Evolutionary conservation across 2,888 invertebrate genomes (phyloP), one percentile per base, ranked within the genome.

Genomic region (Sesia bembeciformis): DNA sequence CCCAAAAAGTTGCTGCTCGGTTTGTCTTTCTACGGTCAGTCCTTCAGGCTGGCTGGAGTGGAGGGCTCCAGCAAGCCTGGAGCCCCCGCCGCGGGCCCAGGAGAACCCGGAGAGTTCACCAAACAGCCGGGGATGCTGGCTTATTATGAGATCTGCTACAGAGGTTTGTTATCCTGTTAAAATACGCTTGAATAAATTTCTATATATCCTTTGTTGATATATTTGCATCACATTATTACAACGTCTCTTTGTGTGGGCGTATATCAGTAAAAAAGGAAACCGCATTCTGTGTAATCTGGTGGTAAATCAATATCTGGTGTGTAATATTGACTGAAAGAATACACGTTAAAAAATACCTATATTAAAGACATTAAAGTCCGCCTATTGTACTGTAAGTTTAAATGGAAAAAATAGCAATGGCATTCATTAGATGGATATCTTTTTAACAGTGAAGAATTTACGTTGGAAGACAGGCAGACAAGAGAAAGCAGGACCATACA

Each of bases 41-140:
- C 93, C n/a, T 97, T 94, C 67, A 93, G 93, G 40, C 78, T 97
- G 39, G 86, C 90, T 1, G 83, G 81, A 50, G 67, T 70, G 0
- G 76, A 72, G 40, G 76, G 77, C 3, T 61, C 72, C 3, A 79
- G 75, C 41, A 80, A 78, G 0, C 91, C 94, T 3, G 95, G 95
- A 0, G 89, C 92, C 3, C 81, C 93, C 0, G 90, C 94, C 0
- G 90, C 90, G 0, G 96, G 95, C 0, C 94, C 96, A 0, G 97
- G 97, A 0, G 92, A 92, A 53, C 90, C 95, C 0, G 96, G 96
- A 39, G 94, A 95, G 70, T 94, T 93, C 60, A 96, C 96, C 0
- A 93, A 93, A 60, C 96, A 96, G 76, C 95, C 96, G 0, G 97
- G 97, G 67, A 96, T 96, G 95, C 74, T 97, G 65, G 93, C 96